Percentiles rank a stretch among this genome's conserved stretches.
Evolutionary conservation across 2,113 vertebrate genomes (phyloP).

Genomic region (Columbina picui): DNA sequence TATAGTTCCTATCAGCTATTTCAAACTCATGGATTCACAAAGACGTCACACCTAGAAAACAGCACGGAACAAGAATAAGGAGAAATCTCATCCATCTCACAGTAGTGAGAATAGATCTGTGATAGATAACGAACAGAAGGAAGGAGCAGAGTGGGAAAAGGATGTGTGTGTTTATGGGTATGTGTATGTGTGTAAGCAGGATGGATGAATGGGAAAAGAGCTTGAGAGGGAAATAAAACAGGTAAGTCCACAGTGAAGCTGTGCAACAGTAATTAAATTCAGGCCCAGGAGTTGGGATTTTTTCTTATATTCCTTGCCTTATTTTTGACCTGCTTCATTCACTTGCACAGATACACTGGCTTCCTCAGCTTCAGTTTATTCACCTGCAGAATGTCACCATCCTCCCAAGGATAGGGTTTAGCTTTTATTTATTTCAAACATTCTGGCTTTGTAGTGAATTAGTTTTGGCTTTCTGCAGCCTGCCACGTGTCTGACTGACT

Average conservation of each 20-base stretch:
- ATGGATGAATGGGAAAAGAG: background rate
- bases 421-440: background rate
- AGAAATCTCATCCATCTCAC: background rate
- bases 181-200: background rate
- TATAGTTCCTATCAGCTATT: background rate
- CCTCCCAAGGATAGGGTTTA: background rate
- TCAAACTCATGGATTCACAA: background rate
- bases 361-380: slow-evolving; percentile 4
- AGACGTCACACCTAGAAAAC: background rate
- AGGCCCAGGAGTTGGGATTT: background rate
- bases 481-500: background rate
- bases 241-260: background rate
- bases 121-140: background rate
- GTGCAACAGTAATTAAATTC: background rate
- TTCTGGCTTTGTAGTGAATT: background rate
- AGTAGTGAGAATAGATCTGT: background rate
- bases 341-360: background rate
- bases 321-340: background rate
- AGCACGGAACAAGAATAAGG: background rate
- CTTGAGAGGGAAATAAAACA: background rate
- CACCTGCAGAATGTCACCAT: background rate
- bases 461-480: background rate
- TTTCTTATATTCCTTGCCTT: background rate
- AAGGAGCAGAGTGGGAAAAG: background rate
- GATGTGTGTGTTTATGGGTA: rapidly evolving